These are phyloP conservation scores for Eucidaris tribuloides DNA, from an alignment of 35 echinoderm and acorn worm genomes.

Conservation along the genomic window DNA sequence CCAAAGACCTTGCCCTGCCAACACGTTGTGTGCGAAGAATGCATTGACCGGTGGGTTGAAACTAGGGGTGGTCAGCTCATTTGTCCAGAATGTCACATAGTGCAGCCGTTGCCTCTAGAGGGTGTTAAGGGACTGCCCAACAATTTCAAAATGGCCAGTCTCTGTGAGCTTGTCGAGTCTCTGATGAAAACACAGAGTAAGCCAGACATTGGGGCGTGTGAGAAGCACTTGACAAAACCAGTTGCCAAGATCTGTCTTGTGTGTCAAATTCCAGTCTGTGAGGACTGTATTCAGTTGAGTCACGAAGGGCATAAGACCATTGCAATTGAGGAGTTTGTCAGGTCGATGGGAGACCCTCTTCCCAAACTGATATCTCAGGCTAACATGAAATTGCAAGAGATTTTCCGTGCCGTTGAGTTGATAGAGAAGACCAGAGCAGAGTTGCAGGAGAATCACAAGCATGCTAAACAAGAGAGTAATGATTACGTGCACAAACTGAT, in stretches of 20 bases:
- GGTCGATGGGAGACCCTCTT: not conserved
- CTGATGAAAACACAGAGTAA: not conserved
- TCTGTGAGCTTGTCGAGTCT: constrained; percentile 9
- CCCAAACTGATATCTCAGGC: not conserved
- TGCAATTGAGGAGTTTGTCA: constrained; percentile 1
- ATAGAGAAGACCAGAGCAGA: constrained; percentile 12
- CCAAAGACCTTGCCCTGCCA: constrained; percentile 70
- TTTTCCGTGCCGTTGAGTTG: not conserved
- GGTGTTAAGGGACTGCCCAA: constrained; percentile 39
- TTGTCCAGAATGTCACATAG: constrained; percentile 44
- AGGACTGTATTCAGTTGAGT: not conserved
- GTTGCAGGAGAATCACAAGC: not conserved
- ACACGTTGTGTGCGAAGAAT: constrained; percentile 69
- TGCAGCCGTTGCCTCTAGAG: constrained; percentile 22
- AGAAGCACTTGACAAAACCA: constrained; percentile 15
- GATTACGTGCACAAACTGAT: constrained; percentile 12
- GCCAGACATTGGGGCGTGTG: not conserved
- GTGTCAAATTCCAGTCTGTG: not conserved
- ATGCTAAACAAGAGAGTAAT: not conserved
- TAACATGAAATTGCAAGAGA: not conserved
- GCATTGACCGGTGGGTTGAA: constrained; percentile 49
- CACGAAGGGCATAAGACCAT: not conserved
- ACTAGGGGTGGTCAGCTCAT: constrained; percentile 24
- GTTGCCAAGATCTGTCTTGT: constrained; percentile 13
- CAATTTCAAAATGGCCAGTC: constrained; percentile 51